Evolutionary conservation across 2,113 vertebrate genomes (phyloP).

Genomic region (Rutilus rutilus): DNA sequence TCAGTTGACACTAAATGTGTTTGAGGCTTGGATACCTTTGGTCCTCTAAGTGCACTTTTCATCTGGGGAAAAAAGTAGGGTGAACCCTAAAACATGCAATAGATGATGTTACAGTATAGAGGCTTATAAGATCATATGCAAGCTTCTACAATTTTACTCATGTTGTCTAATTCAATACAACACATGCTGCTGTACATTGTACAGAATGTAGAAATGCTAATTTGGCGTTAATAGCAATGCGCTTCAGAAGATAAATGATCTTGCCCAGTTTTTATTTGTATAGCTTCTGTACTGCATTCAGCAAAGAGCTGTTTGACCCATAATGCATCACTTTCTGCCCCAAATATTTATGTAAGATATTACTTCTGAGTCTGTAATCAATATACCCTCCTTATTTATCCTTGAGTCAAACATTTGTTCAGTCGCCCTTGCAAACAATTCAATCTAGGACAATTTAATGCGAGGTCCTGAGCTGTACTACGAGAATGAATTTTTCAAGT

Average conservation of each 20-base stretch:
- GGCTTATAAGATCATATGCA: background rate
- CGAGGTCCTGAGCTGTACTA: background rate
- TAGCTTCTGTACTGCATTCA: background rate
- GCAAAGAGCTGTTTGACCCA: constrained; percentile 10
- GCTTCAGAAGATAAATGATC: constrained; percentile 1
- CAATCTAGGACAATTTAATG: constrained; percentile 18
- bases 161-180: background rate
- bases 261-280: constrained; percentile 27
- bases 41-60: background rate
- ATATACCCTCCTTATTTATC: constrained; percentile 31
- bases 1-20: background rate
- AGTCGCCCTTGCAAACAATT: constrained; percentile 12
- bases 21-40: constrained; percentile 21
- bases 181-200: background rate
- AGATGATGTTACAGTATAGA: background rate
- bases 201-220: background rate
- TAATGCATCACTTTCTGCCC: constrained; percentile 25
- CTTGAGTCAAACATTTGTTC: constrained; percentile 31
- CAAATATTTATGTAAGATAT: constrained; percentile 36
- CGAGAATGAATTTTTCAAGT: background rate
- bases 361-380: constrained; percentile 34
- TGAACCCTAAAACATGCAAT: background rate
- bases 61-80: background rate
- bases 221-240: background rate
- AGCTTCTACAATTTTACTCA: background rate